Evolutionary conservation across 2,113 vertebrate genomes (phyloP).

Genomic region (Gavia stellata): DNA sequence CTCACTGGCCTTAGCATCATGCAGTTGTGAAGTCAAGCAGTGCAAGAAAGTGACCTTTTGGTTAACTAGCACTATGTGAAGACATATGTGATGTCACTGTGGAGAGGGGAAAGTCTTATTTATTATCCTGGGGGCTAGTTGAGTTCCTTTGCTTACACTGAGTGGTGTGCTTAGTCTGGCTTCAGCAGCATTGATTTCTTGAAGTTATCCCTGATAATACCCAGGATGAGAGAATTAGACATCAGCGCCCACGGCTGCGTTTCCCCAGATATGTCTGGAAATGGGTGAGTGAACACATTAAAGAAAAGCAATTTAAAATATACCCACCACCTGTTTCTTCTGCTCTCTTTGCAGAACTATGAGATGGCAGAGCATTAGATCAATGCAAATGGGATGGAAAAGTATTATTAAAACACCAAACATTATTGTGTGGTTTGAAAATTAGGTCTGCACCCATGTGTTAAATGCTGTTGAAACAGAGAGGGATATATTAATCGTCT

Average conservation of each 20-base stretch:
- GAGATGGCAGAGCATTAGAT: neutral
- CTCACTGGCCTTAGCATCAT: neutral
- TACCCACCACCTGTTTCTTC: neutral
- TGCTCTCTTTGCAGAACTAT: neutral
- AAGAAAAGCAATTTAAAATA: conserved; percentile 5
- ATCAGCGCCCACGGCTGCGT: neutral
- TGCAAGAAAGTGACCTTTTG: neutral
- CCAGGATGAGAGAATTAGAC: neutral
- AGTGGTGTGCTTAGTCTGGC: neutral
- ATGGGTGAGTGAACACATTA: neutral
- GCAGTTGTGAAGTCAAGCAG: neutral
- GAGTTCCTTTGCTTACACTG: neutral
- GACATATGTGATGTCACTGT: neutral
- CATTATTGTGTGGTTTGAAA: neutral
- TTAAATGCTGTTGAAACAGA: conserved; percentile 18
- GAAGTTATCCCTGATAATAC: neutral
- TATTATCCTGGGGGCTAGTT: neutral
- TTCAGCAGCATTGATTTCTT: neutral
- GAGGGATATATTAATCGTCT: neutral
- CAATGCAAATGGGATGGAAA: neutral
- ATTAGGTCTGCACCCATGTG: neutral
- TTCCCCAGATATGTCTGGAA: neutral
- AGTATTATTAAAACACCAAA: neutral
- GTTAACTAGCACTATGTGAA: neutral
- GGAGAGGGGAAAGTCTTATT: neutral